A percentile compares a stretch with the other conserved stretches of the same genome.
These are phyloP conservation scores for Pteronura brasiliensis DNA, from an alignment of 2,113 vertebrate species.

Conservation along the genomic window DNA sequence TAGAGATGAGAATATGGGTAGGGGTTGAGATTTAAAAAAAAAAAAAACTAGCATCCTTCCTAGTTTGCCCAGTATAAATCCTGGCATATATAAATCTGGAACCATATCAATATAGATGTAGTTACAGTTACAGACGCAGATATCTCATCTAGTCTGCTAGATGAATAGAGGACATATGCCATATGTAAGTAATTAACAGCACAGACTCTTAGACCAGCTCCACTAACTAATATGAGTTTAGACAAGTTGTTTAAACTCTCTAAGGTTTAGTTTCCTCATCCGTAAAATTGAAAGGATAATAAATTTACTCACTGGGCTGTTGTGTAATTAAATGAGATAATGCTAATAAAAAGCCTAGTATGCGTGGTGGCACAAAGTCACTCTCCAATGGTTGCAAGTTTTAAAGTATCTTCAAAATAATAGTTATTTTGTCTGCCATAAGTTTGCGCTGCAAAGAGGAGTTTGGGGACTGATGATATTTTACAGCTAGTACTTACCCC, in stretches of 20 bases:
- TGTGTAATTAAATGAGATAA: background rate
- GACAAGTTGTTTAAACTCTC: slow-evolving; percentile 3
- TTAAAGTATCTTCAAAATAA: slow-evolving; percentile 17
- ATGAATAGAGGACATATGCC: background rate
- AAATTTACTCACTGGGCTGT: background rate
- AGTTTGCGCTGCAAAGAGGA: background rate
- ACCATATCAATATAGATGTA: background rate
- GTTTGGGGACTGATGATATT: background rate
- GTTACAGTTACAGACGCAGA: background rate
- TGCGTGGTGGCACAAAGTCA: background rate
- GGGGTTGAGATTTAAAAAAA: background rate
- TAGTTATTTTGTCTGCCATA: background rate
- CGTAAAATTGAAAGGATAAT: slow-evolving; percentile 30
- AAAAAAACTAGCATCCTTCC: background rate
- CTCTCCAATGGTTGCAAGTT: background rate
- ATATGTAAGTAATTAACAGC: background rate
- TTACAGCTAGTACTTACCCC: background rate
- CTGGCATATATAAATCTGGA: background rate
- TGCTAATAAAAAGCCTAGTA: slow-evolving; percentile 14
- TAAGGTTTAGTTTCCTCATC: background rate
- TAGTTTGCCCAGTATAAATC: background rate
- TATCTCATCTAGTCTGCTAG: background rate
- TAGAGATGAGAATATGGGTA: background rate
- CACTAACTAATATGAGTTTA: background rate
- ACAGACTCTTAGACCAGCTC: background rate